Conservation (phyloP, 2,888 invertebrate genomes). For the Sphecodes monilicornis region DNA sequence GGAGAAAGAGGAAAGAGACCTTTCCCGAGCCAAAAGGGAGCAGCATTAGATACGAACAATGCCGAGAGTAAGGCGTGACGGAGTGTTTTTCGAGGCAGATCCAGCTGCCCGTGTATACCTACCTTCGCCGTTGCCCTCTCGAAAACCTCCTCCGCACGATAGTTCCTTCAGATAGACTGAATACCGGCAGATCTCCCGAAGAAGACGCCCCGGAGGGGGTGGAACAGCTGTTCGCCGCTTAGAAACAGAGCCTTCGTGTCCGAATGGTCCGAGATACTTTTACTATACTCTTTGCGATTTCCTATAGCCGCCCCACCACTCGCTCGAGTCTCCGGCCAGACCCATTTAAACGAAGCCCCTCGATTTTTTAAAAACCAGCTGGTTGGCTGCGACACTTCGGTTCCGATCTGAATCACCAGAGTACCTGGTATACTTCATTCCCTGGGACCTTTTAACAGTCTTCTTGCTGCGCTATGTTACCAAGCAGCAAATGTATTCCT, state of each 20-base stretch:
- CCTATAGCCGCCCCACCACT: background rate
- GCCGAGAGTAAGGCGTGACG: constrained; percentile 68
- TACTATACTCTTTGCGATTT: constrained; percentile 10
- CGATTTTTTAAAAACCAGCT: background rate
- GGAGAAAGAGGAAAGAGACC: background rate
- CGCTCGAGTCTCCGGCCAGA: background rate
- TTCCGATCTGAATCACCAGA: background rate
- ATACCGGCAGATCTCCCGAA: constrained; percentile 67
- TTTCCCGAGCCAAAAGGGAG: constrained; percentile 35
- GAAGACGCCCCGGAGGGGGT: constrained; percentile 68
- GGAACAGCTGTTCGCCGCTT: constrained; percentile 71
- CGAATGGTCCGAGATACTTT: constrained; percentile 26
- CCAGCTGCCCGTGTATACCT: constrained; percentile 67
- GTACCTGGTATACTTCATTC: background rate
- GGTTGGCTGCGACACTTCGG: background rate
- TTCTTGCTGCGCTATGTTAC: background rate
- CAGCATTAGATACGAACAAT: constrained; percentile 61
- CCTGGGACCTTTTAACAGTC: background rate
- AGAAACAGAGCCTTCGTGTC: constrained; percentile 49
- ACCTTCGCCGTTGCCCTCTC: constrained; percentile 62
- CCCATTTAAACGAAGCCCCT: background rate
- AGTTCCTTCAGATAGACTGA: constrained; percentile 70
- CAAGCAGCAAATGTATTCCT: background rate
- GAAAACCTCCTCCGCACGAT: constrained; percentile 71
- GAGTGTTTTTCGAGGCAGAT: constrained; percentile 62